phyloP scores from a whole-genome alignment of 2,888 invertebrate genomes.

The Lamproptera curius region DNA sequence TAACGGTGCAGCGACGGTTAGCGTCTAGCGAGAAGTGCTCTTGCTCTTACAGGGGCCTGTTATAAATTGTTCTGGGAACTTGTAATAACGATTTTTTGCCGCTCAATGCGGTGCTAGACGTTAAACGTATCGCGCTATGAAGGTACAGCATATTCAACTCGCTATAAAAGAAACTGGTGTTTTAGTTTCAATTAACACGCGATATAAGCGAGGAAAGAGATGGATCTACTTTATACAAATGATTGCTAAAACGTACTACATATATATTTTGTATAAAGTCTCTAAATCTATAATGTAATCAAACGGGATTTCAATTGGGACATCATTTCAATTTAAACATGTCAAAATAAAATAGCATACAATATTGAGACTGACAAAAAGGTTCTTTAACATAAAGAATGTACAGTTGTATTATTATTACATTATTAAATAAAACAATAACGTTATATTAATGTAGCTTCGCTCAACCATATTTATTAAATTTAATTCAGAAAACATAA shows the following conservation, averaged over 20 bases:
- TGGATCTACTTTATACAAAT: background rate
- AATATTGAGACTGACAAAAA: background rate
- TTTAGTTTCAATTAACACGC: conserved; percentile 1
- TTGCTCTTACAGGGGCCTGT: background rate
- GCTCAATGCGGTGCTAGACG: conserved; percentile 1
- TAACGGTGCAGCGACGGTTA: conserved; percentile 20
- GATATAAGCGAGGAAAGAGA: background rate
- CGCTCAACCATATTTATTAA: too few relatives aligned
- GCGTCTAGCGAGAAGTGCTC: conserved; percentile 6
- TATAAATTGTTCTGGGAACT: conserved; percentile 17
- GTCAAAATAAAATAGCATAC: background rate
- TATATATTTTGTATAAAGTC: background rate
- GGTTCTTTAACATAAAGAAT: too few relatives aligned
- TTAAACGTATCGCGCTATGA: background rate
- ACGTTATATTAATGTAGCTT: too few relatives aligned
- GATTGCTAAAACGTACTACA: background rate
- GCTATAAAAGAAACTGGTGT: conserved; percentile 1
- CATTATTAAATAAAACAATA: too few relatives aligned
- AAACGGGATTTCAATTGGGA: background rate
- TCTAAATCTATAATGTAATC: background rate
- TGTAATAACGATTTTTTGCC: conserved; percentile 15
- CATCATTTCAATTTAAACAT: background rate
- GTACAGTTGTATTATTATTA: too few relatives aligned
- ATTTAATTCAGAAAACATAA: background rate
- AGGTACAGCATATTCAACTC: conserved; percentile 1